Base-by-base conservation (phyloP, 2,113 vertebrate genomes). In the Sclerurus mexicanus region DNA sequence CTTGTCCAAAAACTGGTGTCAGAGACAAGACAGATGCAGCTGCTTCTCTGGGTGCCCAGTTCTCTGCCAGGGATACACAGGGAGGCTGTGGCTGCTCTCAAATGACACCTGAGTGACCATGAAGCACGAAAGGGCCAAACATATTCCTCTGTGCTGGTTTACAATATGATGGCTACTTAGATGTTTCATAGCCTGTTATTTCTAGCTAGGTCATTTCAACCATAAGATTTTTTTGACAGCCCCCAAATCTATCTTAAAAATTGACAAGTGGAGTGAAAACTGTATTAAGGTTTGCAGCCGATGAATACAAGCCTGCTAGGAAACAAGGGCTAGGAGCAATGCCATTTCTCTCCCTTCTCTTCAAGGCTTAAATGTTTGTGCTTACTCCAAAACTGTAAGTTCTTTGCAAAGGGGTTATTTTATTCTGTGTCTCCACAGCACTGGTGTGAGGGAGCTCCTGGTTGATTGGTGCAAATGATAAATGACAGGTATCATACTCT, bases 181-280 rank as follows among this genome's bases (percentile, higher is more conserved):
- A 68, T 86, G 60, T 74, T 91, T 91, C 73, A n/a, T 52, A 71
- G 75, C 89, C 83, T 93, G 18, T 78, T 84, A 94, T 88, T 94
- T 90, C 90, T 86, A 71, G 25, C 47, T 53, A 64, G 52, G 68
- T 94, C 72, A 75, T 72, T 90, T 92, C 90, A 87, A 58, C 68
- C 49, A 53, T 56, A 93, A 59, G 42, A 71, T 96, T 90, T 91
- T 85, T 74, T 84, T 95, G 92, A 92, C 88, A 93, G 90, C 22
- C 83, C 76, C 93, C 69, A 81, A 83, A 92, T 96, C 80, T 95
- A 23, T 92, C 84, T 92, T 86, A 90, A 60, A 76, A 88, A 87
- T 91, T 93, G 93, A 92, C 90, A 94, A 92, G 49, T 44, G 60
- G 64, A 96, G 56, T 93, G 82, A 96, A 94, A 95, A 93, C 82